phyloP scores from a whole-genome alignment of 2,797 vertebrate genomes.

The Coracias cyanogaster region DNA sequence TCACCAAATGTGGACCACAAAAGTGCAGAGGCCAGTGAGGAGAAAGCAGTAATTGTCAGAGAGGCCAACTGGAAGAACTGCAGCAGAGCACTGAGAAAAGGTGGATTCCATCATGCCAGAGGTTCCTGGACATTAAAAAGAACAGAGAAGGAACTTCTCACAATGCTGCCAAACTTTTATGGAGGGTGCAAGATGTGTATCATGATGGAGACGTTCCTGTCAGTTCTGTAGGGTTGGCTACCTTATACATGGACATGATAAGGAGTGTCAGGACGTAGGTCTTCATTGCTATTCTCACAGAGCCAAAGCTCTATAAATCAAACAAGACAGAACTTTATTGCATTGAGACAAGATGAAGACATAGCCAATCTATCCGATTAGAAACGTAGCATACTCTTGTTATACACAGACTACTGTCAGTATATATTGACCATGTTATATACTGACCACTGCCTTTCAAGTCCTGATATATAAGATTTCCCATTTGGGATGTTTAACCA shows the following conservation, averaged over 20 bases:
- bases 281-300: background rate
- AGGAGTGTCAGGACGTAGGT: background rate
- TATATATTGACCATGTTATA: background rate
- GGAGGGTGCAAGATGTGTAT: background rate
- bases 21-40: background rate
- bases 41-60: background rate
- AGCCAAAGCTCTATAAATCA: background rate
- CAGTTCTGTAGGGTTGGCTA: background rate
- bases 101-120: background rate
- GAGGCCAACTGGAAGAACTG: background rate
- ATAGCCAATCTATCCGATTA: background rate
- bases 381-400: background rate
- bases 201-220: accelerated
- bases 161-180: background rate
- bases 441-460: background rate
- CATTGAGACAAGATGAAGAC: background rate
- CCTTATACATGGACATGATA: accelerated
- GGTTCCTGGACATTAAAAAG: background rate
- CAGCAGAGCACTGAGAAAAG: background rate
- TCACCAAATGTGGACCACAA: background rate
- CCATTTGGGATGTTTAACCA: background rate
- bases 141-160: background rate
- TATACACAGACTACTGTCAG: background rate
- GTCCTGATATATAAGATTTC: background rate
- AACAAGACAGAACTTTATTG: background rate